A percentile compares a stretch with the other conserved stretches of the same genome.
These are phyloP conservation scores for Dasyprocta punctata DNA, from an alignment of 2,113 vertebrate species.

Conservation along the genomic window DNA sequence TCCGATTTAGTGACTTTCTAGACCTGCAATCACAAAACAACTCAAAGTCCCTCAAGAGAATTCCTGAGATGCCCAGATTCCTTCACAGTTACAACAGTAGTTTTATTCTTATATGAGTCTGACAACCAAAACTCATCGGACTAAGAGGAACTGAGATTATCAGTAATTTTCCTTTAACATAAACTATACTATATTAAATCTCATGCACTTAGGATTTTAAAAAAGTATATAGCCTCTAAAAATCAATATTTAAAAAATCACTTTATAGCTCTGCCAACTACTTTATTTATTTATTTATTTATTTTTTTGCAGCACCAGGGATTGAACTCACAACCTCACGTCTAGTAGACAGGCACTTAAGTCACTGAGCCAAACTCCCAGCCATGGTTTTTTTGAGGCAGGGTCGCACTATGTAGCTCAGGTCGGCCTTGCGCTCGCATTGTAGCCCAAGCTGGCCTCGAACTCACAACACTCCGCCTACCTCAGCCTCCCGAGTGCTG, in stretches of 20 bases:
- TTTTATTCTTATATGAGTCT: slow-evolving; percentile 25
- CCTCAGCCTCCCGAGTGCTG: too few species aligned
- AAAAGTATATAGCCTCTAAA: background rate
- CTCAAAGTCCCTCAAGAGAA: background rate
- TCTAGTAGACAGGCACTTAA: too few species aligned
- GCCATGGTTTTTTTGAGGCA: too few species aligned
- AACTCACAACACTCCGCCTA: too few species aligned
- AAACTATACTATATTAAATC: background rate
- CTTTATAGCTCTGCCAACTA: background rate
- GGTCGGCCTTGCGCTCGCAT: too few species aligned
- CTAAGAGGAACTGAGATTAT: slow-evolving; percentile 41
- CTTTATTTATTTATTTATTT: too few species aligned
- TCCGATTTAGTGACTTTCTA: slow-evolving; percentile 21
- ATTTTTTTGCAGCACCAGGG: too few species aligned
- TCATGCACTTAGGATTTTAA: slow-evolving; percentile 28
- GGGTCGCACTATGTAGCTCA: too few species aligned
- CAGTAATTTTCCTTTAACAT: slow-evolving; percentile 40
- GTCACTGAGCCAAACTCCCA: too few species aligned
- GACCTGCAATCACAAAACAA: slow-evolving; percentile 30
- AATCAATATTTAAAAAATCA: slow-evolving; percentile 26
- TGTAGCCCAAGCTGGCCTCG: too few species aligned
- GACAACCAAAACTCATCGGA: slow-evolving; percentile 30
- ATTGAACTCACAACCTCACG: too few species aligned
- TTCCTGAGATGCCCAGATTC: background rate
- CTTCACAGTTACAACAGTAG: background rate